Percentiles rank a stretch among this genome's conserved stretches.
These are phyloP conservation scores for Styela clava DNA, from an alignment of 23 tunicate species.

Conservation along the genomic window DNA sequence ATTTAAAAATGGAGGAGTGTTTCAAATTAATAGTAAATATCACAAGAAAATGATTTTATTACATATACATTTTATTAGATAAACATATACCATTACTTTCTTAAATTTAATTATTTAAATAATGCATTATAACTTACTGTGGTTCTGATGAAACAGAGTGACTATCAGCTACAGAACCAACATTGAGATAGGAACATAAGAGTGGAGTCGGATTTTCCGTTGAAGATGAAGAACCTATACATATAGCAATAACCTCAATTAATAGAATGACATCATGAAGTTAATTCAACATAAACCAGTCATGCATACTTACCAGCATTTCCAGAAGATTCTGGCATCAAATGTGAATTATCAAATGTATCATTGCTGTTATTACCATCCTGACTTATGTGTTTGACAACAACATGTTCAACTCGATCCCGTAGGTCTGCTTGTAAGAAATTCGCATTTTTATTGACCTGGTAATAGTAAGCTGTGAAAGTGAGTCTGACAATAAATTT, in stretches of 20 bases:
- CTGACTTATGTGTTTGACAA: constrained; percentile 23
- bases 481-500: too few species aligned
- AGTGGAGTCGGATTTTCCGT: neutral
- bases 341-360: neutral
- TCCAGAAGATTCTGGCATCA: neutral
- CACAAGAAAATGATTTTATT: too few species aligned
- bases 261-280: too few species aligned
- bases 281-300: too few species aligned
- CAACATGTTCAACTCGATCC: constrained; percentile 48
- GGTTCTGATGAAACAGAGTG: neutral
- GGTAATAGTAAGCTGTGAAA: too few species aligned
- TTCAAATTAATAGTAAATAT: too few species aligned
- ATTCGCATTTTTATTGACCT: constrained; percentile 62
- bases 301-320: neutral
- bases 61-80: too few species aligned
- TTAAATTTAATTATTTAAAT: too few species aligned
- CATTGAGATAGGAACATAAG: neutral
- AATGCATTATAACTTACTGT: neutral
- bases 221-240: neutral
- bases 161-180: neutral
- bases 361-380: neutral
- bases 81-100: too few species aligned
- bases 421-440: constrained; percentile 76
- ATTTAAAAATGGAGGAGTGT: too few species aligned
- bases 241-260: too few species aligned